Evolutionary conservation across 2,113 vertebrate genomes (phyloP), one percentile per base, ranked within the genome.

Genomic region (Benitochromis conjunctus): DNA sequence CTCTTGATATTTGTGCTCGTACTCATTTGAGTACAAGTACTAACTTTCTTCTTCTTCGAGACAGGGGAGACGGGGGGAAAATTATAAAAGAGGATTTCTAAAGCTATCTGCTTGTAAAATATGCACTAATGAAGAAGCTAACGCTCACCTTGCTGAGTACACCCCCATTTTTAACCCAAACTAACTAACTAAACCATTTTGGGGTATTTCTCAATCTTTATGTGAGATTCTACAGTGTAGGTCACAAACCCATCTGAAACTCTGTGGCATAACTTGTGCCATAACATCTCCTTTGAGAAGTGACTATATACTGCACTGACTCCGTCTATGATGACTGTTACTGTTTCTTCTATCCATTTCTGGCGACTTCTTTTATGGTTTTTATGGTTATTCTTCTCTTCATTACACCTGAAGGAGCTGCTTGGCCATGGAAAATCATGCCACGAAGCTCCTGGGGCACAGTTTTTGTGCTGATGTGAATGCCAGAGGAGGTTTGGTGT

Each of bases 51-150:
- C 58, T 34, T 60, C 57, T 60, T 36, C 16, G 64, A 26, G 64
- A 43, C n/a, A 69, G 0, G 26, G n/a, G 13, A 43, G 64, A 24
- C 36, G n/a, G n/a, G 46, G 13, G 8, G 38, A 10, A 46, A 46
- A 71, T 26, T 26, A 48, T 14, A 29, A 71, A 74, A 48, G 14
- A 26, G 14, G n/a, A 43, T 71, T 71, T 48, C 41, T 71, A n/a
- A 26, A 43, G 21, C 38, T 1, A 46, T 41, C 38, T 46, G 21
- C 41, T 46, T 71, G 38, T 71, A 74, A 74, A 51, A 74, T 74
- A 74, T 12, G 18, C 24, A 51, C 43, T 74, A 18, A 29, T 0
- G 0, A 46, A 2, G 66, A 71, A 26, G 21, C 66, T 26, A 29
- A 48, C 5, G 1, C 21, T 48, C 66, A 1, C 24, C 64, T 21